Conservation (phyloP, 2,797 vertebrate species). For the Rhynchonycteris naso region DNA sequence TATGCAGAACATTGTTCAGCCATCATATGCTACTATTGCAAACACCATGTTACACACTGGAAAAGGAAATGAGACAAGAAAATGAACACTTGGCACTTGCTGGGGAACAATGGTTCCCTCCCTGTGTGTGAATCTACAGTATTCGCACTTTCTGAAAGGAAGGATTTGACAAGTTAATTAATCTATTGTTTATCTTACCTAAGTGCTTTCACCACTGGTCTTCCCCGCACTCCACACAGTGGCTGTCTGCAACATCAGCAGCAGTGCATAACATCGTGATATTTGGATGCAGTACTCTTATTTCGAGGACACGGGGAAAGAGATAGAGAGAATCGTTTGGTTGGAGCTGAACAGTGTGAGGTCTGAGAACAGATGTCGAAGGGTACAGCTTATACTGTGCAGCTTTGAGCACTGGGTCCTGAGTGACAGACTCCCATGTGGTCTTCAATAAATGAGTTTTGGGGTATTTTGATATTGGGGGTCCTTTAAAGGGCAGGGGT, state of each 20-base stretch:
- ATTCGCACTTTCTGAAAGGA: not conserved
- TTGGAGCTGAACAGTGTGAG: not conserved
- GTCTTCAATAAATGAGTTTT: not conserved
- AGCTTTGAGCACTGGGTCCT: not conserved
- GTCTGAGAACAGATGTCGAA: not conserved
- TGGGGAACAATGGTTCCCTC: not conserved
- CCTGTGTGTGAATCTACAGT: not conserved
- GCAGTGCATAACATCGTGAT: not conserved
- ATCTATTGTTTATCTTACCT: not conserved
- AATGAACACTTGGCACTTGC: not conserved
- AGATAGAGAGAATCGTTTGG: not conserved
- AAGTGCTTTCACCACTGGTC: not conserved
- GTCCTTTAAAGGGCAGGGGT: not conserved
- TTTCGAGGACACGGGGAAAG: not conserved
- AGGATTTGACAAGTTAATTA: not conserved
- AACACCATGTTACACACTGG: not conserved
- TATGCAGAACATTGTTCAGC: not conserved
- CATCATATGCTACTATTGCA: not conserved
- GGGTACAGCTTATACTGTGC: not conserved
- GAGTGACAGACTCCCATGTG: not conserved
- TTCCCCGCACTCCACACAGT: not conserved
- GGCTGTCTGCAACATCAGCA: not conserved
- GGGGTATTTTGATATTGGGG: not conserved
- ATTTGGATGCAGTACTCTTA: not conserved
- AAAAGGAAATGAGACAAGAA: not conserved